Conservation (phyloP, 1,140 invertebrate genomes). For the Chrysoperla carnea region DNA sequence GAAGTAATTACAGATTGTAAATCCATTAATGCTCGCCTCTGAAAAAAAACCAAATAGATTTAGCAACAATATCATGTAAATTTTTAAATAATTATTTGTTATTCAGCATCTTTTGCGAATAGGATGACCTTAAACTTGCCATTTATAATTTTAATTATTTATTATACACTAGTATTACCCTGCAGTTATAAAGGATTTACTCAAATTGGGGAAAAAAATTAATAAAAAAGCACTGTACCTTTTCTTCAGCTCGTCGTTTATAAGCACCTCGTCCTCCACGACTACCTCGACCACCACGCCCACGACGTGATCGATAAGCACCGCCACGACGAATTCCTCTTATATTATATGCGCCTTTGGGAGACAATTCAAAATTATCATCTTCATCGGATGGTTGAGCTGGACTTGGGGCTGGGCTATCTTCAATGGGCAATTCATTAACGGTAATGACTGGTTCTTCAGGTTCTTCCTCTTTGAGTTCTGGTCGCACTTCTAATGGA, state of each 20-base stretch:
- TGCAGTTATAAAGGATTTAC: too few relatives aligned
- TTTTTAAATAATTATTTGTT: not conserved
- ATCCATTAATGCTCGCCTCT: not conserved
- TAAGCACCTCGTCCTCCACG: not conserved
- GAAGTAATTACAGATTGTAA: not conserved
- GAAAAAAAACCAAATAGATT: not conserved
- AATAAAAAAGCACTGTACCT: not conserved
- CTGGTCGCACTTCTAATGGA: conserved; percentile 1
- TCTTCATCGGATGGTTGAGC: not conserved
- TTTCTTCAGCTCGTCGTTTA: too few relatives aligned
- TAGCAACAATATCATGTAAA: not conserved
- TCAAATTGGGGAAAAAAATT: too few relatives aligned
- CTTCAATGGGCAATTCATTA: not conserved
- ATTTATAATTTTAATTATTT: too few relatives aligned
- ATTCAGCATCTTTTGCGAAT: too few relatives aligned
- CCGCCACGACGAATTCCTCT: not conserved
- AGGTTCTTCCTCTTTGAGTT: not conserved
- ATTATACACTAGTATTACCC: too few relatives aligned
- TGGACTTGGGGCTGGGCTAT: not conserved
- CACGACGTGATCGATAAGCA: not conserved
- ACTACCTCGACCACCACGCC: not conserved
- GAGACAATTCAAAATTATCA: not conserved
- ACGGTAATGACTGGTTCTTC: not conserved
- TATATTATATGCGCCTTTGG: not conserved
- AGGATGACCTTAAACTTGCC: too few relatives aligned